phyloP scores from a whole-genome alignment of 2,888 invertebrate species.

The Ophion ellenae region DNA sequence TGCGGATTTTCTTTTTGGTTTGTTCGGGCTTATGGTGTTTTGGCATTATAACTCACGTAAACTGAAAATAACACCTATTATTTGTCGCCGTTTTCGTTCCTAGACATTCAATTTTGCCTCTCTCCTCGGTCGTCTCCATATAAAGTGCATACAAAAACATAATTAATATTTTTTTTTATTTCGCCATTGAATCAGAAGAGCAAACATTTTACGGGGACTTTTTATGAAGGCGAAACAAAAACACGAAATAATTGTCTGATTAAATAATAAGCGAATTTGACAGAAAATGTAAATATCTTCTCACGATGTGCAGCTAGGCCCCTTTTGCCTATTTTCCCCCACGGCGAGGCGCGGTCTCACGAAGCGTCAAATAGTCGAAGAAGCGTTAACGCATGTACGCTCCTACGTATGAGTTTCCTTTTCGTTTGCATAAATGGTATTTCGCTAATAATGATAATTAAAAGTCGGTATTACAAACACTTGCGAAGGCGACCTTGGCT shows the following conservation, averaged over 20 bases:
- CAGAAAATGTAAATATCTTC: slow-evolving; percentile 2
- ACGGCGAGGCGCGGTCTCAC: neutral
- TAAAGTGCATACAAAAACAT: no score
- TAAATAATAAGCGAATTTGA: neutral
- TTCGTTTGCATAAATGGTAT: slow-evolving; percentile 42
- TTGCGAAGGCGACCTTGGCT: slow-evolving; percentile 55
- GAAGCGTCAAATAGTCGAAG: slow-evolving; percentile 33
- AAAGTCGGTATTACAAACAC: slow-evolving; percentile 55
- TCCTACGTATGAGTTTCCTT: neutral
- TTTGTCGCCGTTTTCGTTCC: no score
- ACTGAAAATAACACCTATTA: no score
- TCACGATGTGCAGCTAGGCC: neutral
- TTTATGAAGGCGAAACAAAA: neutral
- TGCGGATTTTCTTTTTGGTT: no score
- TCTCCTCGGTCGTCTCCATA: no score
- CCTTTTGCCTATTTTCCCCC: neutral
- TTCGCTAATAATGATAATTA: slow-evolving; percentile 65
- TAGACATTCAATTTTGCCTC: no score
- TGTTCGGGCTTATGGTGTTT: no score
- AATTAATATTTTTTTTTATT: no score
- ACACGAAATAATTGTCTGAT: neutral
- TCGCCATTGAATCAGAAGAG: no score
- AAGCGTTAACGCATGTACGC: slow-evolving; percentile 32
- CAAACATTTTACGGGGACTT: no score
- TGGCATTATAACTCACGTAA: no score